Percentiles rank a stretch among this genome's conserved stretches.
These are phyloP conservation scores for Idris sp. DNA, from an alignment of 1,140 invertebrate species.

Conservation along the genomic window DNA sequence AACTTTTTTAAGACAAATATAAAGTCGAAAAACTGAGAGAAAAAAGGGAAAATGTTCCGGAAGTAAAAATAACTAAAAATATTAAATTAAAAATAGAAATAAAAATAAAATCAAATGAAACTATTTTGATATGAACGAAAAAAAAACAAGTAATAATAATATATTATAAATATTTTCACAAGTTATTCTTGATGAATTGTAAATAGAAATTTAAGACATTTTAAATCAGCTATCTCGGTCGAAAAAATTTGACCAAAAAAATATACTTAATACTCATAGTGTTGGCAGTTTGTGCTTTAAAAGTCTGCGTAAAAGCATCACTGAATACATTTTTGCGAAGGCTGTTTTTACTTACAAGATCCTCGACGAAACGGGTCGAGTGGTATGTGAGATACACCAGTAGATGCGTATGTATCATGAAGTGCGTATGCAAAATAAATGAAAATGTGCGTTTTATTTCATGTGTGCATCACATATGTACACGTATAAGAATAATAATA, in stretches of 20 bases:
- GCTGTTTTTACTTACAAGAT: slow-evolving; percentile 53
- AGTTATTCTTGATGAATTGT: too few species aligned
- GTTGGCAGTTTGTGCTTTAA: slow-evolving; percentile 48
- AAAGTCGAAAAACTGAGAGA: slow-evolving; percentile 27
- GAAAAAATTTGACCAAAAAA: slow-evolving; percentile 13
- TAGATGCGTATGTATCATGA: slow-evolving; percentile 45
- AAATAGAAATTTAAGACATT: too few species aligned
- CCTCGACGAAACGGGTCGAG: slow-evolving; percentile 53
- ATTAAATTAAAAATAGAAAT: background rate
- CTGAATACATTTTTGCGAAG: slow-evolving; percentile 37
- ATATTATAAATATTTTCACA: too few species aligned
- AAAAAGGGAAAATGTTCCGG: background rate
- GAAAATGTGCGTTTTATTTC: slow-evolving; percentile 32
- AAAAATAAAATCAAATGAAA: too few species aligned
- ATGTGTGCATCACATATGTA: slow-evolving; percentile 30
- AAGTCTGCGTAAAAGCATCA: slow-evolving; percentile 38
- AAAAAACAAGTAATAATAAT: too few species aligned
- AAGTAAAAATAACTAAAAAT: slow-evolving; percentile 20
- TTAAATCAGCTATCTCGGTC: slow-evolving; percentile 7
- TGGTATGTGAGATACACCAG: slow-evolving; percentile 50
- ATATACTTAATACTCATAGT: slow-evolving; percentile 55
- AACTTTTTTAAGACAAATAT: slow-evolving; percentile 56
- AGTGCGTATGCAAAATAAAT: slow-evolving; percentile 37
- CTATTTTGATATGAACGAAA: too few species aligned
- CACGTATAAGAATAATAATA: slow-evolving; percentile 21